Conservation (phyloP, 2,888 invertebrate species). For the Cataglyphis livida region DNA sequence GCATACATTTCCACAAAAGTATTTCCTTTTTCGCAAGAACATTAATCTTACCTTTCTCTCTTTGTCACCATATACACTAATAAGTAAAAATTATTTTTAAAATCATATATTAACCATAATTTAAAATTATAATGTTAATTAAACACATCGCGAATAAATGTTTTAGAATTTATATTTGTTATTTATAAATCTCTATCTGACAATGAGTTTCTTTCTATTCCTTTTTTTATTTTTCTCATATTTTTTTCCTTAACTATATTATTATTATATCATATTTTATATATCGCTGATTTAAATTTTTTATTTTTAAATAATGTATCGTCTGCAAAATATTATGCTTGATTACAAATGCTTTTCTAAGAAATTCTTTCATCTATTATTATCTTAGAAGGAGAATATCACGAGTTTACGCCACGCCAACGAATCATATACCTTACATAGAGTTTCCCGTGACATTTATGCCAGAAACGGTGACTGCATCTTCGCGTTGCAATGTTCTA, state of each 20-base stretch:
- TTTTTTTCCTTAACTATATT: not conserved
- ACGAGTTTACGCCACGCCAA: slow-evolving; percentile 21
- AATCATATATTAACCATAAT: not conserved
- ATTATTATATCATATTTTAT: not conserved
- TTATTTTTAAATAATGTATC: slow-evolving; percentile 8
- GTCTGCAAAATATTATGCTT: not conserved
- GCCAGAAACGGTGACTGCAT: slow-evolving; percentile 35
- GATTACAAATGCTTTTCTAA: slow-evolving; percentile 18
- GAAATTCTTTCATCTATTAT: slow-evolving; percentile 25
- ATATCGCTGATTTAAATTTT: not conserved
- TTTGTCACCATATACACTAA: too few species aligned
- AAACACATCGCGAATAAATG: not conserved
- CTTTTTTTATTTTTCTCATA: not conserved
- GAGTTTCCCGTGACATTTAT: slow-evolving; percentile 67
- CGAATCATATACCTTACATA: slow-evolving; percentile 42
- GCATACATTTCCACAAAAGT: not conserved
- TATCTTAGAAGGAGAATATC: slow-evolving; percentile 37
- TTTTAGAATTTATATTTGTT: not conserved
- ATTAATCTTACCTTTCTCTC: not conserved
- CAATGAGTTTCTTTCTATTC: not conserved
- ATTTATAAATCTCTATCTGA: not conserved
- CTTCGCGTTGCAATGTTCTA: slow-evolving; percentile 33
- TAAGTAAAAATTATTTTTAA: not conserved
- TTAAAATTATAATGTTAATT: not conserved
- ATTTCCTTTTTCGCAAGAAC: not conserved